Evolutionary conservation across 2,113 vertebrate species (phyloP).

Genomic region (Agelaius tricolor): DNA sequence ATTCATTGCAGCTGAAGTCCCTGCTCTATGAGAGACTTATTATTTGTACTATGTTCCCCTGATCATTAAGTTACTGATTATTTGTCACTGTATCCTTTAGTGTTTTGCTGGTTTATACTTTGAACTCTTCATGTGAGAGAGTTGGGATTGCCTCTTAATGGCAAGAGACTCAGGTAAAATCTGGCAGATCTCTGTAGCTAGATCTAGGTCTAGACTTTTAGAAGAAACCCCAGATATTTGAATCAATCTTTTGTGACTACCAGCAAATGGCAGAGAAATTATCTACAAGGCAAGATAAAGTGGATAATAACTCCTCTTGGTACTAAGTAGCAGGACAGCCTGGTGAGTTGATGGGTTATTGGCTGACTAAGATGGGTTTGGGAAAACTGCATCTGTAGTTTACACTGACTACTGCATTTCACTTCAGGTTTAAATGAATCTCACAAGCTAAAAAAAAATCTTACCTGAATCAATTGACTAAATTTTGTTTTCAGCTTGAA

Average conservation of each 20-base stretch:
- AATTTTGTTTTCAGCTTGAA: slow-evolving; percentile 2
- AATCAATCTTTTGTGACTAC: not conserved
- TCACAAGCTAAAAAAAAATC: not conserved
- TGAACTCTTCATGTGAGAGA: not conserved
- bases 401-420: not conserved
- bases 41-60: not conserved
- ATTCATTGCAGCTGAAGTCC: not conserved
- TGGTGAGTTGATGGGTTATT: not conserved
- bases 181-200: not conserved
- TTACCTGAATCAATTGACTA: not conserved
- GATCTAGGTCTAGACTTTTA: not conserved
- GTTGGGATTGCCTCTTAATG: not conserved
- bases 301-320: not conserved
- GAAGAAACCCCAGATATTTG: not conserved
- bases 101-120: not conserved
- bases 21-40: not conserved
- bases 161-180: not conserved
- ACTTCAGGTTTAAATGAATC: not conserved
- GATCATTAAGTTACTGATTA: not conserved
- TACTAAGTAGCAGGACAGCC: not conserved
- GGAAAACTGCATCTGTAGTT: not conserved
- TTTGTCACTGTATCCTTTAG: not conserved
- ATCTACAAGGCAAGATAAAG: not conserved
- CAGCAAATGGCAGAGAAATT: not conserved
- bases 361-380: not conserved